Percentiles rank a stretch among this genome's conserved stretches.
phyloP scores from a whole-genome alignment of 1,140 invertebrate genomes.

The Bradysia coprophila region DNA sequence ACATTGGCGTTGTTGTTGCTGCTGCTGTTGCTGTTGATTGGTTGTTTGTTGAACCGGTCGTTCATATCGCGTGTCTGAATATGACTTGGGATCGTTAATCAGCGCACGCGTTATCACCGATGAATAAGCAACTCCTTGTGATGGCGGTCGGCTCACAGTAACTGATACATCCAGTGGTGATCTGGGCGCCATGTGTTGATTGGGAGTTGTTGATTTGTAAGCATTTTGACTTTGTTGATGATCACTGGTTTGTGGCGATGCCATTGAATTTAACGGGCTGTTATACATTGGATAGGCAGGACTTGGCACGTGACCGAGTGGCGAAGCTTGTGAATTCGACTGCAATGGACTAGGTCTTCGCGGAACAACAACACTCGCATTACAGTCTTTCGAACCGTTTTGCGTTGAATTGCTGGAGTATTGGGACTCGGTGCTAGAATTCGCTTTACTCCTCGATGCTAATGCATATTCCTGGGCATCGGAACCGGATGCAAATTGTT shows the following conservation, averaged over 20 bases:
- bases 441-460: conserved; percentile 21
- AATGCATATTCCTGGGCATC: neutral
- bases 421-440: neutral
- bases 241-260: conserved; percentile 43
- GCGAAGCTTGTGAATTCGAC: conserved; percentile 40
- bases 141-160: conserved; percentile 38
- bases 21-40: conserved; percentile 11
- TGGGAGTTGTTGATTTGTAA: conserved; percentile 26
- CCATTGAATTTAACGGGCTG: conserved; percentile 52
- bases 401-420: neutral
- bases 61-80: conserved; percentile 23
- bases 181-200: conserved; percentile 34
- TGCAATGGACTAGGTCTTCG: conserved; percentile 47
- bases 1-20: conserved; percentile 5
- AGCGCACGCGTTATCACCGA: conserved; percentile 47
- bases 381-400: neutral
- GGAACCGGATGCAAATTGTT: neutral
- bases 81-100: conserved; percentile 18
- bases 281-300: conserved; percentile 60
- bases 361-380: conserved; percentile 35
- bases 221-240: conserved; percentile 20
- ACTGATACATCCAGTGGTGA: conserved; percentile 48
- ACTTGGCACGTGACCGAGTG: conserved; percentile 45
- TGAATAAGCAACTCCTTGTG: conserved; percentile 41
- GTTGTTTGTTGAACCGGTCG: conserved; percentile 26